Evolutionary conservation across 2,113 vertebrate genomes (phyloP).

Genomic region (Chaetura pelagica): DNA sequence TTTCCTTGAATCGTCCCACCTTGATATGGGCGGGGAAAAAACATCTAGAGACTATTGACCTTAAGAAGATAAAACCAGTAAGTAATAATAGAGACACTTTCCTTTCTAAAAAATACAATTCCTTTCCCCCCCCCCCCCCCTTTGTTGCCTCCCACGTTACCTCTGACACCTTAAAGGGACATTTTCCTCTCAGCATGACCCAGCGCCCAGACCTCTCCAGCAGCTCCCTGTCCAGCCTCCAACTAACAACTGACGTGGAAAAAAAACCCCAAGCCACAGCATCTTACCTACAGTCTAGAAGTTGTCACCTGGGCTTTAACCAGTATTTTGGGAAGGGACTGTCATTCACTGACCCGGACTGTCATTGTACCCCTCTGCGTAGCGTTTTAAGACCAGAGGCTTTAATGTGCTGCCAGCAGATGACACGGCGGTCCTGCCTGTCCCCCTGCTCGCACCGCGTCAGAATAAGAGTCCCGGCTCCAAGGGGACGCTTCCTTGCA

Average conservation of each 20-base stretch:
- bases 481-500: neutral
- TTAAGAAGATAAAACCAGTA: neutral
- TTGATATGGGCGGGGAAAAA: neutral
- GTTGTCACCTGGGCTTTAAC: constrained; percentile 44
- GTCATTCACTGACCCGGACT: constrained; percentile 26
- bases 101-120: neutral
- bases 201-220: rapidly evolving
- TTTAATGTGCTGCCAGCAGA: constrained; percentile 74
- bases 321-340: constrained; percentile 49
- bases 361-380: constrained; percentile 58
- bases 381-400: constrained; percentile 49
- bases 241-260: neutral
- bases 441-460: constrained; percentile 57
- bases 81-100: neutral
- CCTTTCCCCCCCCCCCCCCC: too few species aligned
- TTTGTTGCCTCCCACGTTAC: neutral
- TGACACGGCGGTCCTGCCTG: constrained; percentile 69
- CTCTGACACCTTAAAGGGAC: neutral
- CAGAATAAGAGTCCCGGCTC: constrained; percentile 78
- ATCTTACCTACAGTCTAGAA: constrained; percentile 68
- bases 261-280: neutral
- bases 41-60: neutral
- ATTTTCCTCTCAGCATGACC: rapidly evolving
- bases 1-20: neutral
- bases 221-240: neutral